Evolutionary conservation across 2,888 invertebrate species (phyloP).

Genomic region (Synanthedon andrenaeformis): DNA sequence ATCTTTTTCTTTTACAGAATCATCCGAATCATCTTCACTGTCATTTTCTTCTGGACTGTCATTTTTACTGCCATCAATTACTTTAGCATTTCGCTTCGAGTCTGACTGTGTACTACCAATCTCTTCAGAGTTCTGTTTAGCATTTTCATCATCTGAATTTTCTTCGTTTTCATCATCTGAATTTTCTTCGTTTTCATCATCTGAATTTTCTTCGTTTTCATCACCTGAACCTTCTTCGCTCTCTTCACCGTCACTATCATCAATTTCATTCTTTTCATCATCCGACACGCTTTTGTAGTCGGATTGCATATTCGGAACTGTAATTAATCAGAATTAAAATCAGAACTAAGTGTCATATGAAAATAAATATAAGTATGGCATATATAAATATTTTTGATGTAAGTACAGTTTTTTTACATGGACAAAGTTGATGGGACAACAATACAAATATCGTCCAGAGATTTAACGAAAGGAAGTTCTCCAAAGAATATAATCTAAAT

Average conservation of each 20-base stretch:
- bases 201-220: slow-evolving; percentile 9
- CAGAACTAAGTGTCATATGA: neutral
- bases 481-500: too few relatives aligned
- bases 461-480: too few relatives aligned
- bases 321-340: slow-evolving; percentile 7
- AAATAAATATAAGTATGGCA: too few relatives aligned
- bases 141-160: slow-evolving; percentile 12
- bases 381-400: too few relatives aligned
- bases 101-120: slow-evolving; percentile 5
- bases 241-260: slow-evolving; percentile 25
- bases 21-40: slow-evolving; percentile 3
- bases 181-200: slow-evolving; percentile 4
- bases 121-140: slow-evolving; percentile 20
- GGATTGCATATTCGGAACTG: slow-evolving; percentile 52
- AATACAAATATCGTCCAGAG: too few relatives aligned
- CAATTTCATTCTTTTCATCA: slow-evolving; percentile 31
- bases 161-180: slow-evolving; percentile 7
- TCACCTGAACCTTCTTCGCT: slow-evolving; percentile 8
- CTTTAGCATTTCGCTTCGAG: slow-evolving; percentile 4
- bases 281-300: slow-evolving; percentile 53
- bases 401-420: too few relatives aligned
- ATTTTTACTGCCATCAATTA: slow-evolving; percentile 8
- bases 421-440: too few relatives aligned
- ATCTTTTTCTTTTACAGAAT: slow-evolving; percentile 9
- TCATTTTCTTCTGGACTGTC: slow-evolving; percentile 1